Conservation (phyloP, 2,113 vertebrate genomes). For the Brachypodius melanocephalos region DNA sequence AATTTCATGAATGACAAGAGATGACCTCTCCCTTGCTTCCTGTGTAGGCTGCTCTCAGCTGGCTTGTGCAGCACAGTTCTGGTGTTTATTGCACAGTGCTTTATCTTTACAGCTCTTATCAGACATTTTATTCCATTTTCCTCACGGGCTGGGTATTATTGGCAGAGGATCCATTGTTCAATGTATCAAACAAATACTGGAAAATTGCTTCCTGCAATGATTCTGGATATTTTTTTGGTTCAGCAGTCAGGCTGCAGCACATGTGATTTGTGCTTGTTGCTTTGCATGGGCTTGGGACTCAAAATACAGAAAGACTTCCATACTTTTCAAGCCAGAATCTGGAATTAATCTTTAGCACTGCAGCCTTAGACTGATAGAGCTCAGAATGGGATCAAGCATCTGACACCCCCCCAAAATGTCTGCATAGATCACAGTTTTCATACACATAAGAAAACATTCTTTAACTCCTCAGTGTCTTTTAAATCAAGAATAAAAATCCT, state of each 20-base stretch:
- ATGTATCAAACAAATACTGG: not conserved
- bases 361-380: not conserved
- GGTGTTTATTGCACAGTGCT: slow-evolving; percentile 7
- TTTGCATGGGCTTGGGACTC: not conserved
- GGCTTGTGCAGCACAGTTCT: not conserved
- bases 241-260: not conserved
- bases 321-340: not conserved
- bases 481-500: not conserved
- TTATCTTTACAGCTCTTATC: slow-evolving; percentile 32
- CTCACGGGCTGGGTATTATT: not conserved
- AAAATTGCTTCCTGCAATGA: slow-evolving; percentile 1
- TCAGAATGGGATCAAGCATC: not conserved
- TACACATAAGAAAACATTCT: not conserved
- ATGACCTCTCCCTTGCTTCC: not conserved
- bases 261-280: not conserved
- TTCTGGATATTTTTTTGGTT: not conserved
- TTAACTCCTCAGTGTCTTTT: not conserved
- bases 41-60: not conserved
- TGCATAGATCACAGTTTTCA: not conserved
- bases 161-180: not conserved
- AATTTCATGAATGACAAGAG: not conserved
- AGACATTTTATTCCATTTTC: slow-evolving; percentile 3
- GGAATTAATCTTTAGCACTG: not conserved
- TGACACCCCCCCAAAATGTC: not conserved
- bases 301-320: not conserved